Percentiles rank a stretch among this genome's conserved stretches.
Conservation (phyloP, 2,113 vertebrate genomes). For the Thinocorus orbignyianus region DNA sequence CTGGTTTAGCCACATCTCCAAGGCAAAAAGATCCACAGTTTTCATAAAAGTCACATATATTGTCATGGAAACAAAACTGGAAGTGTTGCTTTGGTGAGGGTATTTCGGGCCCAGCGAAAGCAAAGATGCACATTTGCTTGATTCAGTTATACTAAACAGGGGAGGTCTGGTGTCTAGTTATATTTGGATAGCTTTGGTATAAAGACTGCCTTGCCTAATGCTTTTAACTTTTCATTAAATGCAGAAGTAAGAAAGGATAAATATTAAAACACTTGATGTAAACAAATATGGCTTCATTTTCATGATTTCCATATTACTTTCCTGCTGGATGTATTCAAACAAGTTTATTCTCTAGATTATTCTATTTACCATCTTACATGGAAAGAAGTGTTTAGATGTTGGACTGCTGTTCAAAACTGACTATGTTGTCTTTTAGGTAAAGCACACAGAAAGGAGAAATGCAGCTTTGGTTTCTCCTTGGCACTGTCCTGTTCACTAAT, state of each 20-base stretch:
- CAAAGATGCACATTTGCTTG: slow-evolving; percentile 1
- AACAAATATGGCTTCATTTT: neutral
- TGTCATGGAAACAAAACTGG: slow-evolving; percentile 58
- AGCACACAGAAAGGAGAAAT: neutral
- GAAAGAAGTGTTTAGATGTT: neutral
- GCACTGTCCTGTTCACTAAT: neutral
- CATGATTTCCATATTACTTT: neutral
- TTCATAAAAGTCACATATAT: slow-evolving; percentile 34
- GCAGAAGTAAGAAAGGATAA: neutral
- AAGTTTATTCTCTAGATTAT: neutral
- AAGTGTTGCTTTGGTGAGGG: slow-evolving; percentile 1
- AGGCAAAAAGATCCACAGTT: neutral
- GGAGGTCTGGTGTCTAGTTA: neutral
- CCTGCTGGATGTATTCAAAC: neutral
- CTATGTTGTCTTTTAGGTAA: neutral
- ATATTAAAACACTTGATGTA: neutral
- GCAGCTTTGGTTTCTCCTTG: neutral
- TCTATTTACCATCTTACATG: neutral
- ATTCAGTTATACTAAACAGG: neutral
- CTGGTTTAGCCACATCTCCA: neutral
- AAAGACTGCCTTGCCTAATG: neutral
- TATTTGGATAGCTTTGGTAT: neutral
- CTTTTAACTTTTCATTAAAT: neutral
- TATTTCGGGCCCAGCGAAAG: neutral
- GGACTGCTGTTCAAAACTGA: neutral